These are phyloP conservation scores for Tetragonisca angustula DNA, from an alignment of 2,888 invertebrate species.

Conservation along the genomic window DNA sequence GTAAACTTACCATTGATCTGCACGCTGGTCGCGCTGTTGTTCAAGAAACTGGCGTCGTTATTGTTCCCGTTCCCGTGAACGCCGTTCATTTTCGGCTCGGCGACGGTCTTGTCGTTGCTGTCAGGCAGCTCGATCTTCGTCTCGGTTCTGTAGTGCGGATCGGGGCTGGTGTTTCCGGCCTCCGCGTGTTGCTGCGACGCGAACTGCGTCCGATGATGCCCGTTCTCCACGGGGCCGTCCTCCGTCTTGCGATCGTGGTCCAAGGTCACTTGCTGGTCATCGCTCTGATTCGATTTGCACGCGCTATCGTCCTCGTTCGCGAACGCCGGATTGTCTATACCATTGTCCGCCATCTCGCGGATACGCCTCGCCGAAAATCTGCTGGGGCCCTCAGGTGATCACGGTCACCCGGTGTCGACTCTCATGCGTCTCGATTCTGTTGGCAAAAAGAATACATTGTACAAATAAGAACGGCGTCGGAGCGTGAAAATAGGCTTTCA, in stretches of 20 bases:
- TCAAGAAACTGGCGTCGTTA: constrained; percentile 82
- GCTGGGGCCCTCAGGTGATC: constrained; percentile 67
- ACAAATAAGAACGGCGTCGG: background rate
- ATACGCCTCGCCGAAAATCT: constrained; percentile 63
- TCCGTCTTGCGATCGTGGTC: constrained; percentile 72
- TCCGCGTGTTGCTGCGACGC: constrained; percentile 80
- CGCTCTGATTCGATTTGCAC: constrained; percentile 51
- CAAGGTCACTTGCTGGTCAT: constrained; percentile 58
- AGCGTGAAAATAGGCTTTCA: background rate
- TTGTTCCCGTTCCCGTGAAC: constrained; percentile 81
- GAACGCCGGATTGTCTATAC: constrained; percentile 82
- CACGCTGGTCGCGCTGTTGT: constrained; percentile 79
- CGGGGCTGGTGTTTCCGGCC: constrained; percentile 74
- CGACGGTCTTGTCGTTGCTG: constrained; percentile 72
- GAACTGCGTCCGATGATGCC: constrained; percentile 74
- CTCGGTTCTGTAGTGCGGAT: constrained; percentile 78
- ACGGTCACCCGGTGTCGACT: constrained; percentile 68
- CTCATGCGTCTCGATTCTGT: constrained; percentile 78
- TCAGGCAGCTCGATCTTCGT: constrained; percentile 81
- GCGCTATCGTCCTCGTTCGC: constrained; percentile 77
- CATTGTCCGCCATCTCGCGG: constrained; percentile 75
- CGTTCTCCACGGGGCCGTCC: constrained; percentile 74
- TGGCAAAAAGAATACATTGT: background rate
- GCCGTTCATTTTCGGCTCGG: constrained; percentile 78
- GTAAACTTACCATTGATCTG: constrained; percentile 71